Evolutionary conservation across 2,797 vertebrate species (phyloP).

Genomic region (Hydrocynus forskahlii): DNA sequence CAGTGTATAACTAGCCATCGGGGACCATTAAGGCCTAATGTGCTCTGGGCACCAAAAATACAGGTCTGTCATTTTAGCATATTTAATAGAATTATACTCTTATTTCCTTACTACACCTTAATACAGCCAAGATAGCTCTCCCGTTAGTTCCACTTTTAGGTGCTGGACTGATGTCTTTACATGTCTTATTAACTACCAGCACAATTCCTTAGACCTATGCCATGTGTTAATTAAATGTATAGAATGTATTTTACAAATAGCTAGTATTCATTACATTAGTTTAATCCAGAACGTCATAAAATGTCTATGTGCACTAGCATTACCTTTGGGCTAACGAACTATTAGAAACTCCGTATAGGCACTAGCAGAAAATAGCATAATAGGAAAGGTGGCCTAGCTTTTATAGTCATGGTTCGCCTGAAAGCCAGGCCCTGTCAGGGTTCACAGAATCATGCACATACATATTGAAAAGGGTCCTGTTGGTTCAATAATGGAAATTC

Average conservation of each 20-base stretch:
- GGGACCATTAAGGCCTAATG: background rate
- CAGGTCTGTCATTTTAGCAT: background rate
- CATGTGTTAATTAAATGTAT: background rate
- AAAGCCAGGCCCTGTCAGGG: background rate
- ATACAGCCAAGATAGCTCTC: no score
- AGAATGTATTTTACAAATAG: background rate
- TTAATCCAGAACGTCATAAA: no score
- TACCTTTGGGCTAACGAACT: no score
- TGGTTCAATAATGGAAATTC: constrained; percentile 27
- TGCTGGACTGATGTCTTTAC: background rate
- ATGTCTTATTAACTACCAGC: background rate
- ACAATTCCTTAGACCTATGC: no score
- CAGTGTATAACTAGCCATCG: background rate
- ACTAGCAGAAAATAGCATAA: no score
- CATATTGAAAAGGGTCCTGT: constrained; percentile 17
- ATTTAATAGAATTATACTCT: background rate
- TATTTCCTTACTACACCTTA: background rate
- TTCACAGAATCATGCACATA: background rate
- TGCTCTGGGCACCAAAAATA: background rate
- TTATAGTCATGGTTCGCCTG: no score
- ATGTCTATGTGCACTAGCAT: no score
- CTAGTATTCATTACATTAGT: no score
- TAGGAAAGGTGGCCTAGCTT: no score
- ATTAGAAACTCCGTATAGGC: no score
- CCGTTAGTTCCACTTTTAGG: background rate